Evolutionary conservation across 2,113 vertebrate genomes (phyloP).

Genomic region (Erinaceus europaeus): DNA sequence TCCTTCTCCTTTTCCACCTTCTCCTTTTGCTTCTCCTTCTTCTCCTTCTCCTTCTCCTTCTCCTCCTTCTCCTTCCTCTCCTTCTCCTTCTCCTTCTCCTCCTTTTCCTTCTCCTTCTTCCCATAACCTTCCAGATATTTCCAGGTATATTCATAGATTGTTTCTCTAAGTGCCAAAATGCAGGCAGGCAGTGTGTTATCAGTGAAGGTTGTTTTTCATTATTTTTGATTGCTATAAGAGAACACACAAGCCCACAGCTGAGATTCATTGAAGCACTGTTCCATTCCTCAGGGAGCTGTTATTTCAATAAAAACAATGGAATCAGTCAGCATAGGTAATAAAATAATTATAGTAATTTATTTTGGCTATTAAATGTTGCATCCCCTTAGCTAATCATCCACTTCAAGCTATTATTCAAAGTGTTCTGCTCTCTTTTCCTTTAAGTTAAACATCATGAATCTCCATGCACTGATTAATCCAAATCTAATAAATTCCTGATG

Average conservation of each 20-base stretch:
- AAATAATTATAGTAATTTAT: constrained; percentile 87
- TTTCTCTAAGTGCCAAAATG: constrained; percentile 58
- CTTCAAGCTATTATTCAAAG: constrained; percentile 81
- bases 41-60: no score
- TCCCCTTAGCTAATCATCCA: constrained; percentile 84
- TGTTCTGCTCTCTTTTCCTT: constrained; percentile 77
- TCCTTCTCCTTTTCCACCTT: no score
- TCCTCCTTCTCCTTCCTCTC: no score
- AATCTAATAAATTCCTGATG: constrained; percentile 76
- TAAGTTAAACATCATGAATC: constrained; percentile 78
- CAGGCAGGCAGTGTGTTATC: constrained; percentile 67
- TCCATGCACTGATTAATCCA: constrained; percentile 74
- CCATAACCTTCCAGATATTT: constrained; percentile 19
- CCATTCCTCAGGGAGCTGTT: constrained; percentile 79
- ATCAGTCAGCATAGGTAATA: constrained; percentile 86
- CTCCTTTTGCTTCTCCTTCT: no score
- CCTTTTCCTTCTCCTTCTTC: neutral
- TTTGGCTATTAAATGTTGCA: constrained; percentile 83
- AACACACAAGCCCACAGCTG: constrained; percentile 71
- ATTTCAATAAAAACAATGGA: constrained; percentile 84
- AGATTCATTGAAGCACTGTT: constrained; percentile 77
- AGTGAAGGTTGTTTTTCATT: constrained; percentile 76
- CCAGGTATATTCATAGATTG: constrained; percentile 54
- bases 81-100: no score
- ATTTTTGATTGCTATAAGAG: constrained; percentile 77